Percentiles rank a stretch among this genome's conserved stretches.
phyloP scores from a whole-genome alignment of 2,113 vertebrate genomes.

The Andinoacara biseriatus region DNA sequence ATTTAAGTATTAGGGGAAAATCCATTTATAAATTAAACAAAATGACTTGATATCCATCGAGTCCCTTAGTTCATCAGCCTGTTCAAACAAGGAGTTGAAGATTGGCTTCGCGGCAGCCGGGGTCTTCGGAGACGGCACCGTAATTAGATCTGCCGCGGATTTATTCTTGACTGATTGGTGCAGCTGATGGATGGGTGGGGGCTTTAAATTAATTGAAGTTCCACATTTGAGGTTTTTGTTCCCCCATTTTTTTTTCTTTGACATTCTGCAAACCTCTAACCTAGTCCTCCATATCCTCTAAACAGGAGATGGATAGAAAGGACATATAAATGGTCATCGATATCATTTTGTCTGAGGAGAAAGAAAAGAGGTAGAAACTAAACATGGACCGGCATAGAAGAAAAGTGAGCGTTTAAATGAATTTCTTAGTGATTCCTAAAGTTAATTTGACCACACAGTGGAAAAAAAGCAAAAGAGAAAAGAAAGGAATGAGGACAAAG shows the following conservation, averaged over 20 bases:
- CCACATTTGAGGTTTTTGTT: slow-evolving; percentile 97
- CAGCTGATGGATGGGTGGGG: slow-evolving; percentile 53
- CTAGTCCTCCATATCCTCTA: not conserved
- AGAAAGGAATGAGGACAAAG: slow-evolving; percentile 30
- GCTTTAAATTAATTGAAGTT: slow-evolving; percentile 99
- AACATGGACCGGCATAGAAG: not conserved
- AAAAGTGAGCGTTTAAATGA: not conserved
- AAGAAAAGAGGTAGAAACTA: not conserved
- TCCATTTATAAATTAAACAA: slow-evolving; percentile 99
- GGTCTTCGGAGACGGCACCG: slow-evolving; percentile 95
- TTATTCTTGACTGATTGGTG: slow-evolving; percentile 95
- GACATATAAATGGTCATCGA: slow-evolving; percentile 49
- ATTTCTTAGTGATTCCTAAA: slow-evolving; percentile 29
- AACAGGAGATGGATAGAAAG: slow-evolving; percentile 42
- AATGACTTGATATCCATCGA: slow-evolving; percentile 99
- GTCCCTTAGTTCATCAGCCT: slow-evolving; percentile 99
- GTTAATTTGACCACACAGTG: slow-evolving; percentile 20
- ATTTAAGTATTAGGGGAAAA: slow-evolving; percentile 99
- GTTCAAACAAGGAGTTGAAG: slow-evolving; percentile 97
- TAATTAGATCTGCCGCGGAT: slow-evolving; percentile 99
- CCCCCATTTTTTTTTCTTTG: slow-evolving; percentile 78
- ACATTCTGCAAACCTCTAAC: slow-evolving; percentile 65
- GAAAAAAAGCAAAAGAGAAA: not conserved
- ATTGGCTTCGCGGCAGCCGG: slow-evolving; percentile 93
- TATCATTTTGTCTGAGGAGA: slow-evolving; percentile 40